phyloP scores from a whole-genome alignment of 2,113 vertebrate genomes.

The Poecilia latipinna region DNA sequence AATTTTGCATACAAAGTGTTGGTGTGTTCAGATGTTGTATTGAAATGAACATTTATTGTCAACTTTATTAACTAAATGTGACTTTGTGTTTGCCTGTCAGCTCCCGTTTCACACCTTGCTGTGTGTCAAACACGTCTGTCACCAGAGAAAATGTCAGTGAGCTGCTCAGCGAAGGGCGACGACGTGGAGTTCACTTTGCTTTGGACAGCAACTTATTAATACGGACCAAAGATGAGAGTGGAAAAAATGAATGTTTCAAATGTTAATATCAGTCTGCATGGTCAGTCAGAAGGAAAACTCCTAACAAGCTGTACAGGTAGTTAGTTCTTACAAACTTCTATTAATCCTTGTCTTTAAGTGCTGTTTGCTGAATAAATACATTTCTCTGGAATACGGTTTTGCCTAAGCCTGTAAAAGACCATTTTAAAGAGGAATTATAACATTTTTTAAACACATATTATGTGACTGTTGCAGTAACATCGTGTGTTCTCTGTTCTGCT shows the following conservation, averaged over 20 bases:
- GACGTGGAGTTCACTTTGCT: constrained; percentile 13
- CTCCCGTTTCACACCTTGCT: too few species aligned
- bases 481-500: neutral
- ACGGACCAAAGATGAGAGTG: neutral
- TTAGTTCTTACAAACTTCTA: neutral
- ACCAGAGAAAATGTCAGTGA: neutral
- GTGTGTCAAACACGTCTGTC: neutral
- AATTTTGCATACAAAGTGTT: neutral
- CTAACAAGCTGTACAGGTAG: constrained; percentile 26
- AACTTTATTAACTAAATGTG: neutral
- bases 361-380: neutral
- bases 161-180: constrained; percentile 25
- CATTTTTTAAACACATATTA: constrained; percentile 1
- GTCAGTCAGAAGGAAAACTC: constrained; percentile 30
- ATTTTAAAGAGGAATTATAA: neutral
- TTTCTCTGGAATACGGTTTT: neutral
- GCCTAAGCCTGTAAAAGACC: too few species aligned
- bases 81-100: neutral
- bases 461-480: neutral
- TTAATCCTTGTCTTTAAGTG: neutral
- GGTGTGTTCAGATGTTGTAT: neutral
- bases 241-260: neutral
- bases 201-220: too few species aligned
- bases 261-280: constrained; percentile 21
- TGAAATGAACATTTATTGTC: neutral